These are phyloP conservation scores for Lordiphosa collinella DNA, from an alignment of 1,140 invertebrate genomes.

Conservation along the genomic window DNA sequence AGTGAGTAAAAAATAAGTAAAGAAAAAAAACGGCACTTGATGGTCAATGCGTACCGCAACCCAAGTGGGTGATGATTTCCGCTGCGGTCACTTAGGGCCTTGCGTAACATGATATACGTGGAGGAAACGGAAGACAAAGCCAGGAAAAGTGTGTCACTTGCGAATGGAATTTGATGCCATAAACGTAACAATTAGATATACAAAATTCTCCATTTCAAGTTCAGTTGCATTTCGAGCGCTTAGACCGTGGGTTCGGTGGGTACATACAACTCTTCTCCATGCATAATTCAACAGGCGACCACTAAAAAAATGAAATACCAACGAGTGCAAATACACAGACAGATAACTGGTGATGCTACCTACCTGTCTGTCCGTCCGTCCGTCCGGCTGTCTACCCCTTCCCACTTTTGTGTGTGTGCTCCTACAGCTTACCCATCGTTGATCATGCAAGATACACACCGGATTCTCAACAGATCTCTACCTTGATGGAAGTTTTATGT, in stretches of 20 bases:
- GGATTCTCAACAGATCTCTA: constrained; percentile 59
- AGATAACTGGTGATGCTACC: constrained; percentile 33
- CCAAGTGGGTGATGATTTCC: constrained; percentile 61
- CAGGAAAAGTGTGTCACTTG: constrained; percentile 69
- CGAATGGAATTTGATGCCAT: constrained; percentile 74
- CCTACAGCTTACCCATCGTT: constrained; percentile 51
- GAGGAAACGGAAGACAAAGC: constrained; percentile 29
- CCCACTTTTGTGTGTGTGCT: constrained; percentile 3
- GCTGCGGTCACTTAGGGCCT: constrained; percentile 34
- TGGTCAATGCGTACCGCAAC: constrained; percentile 10
- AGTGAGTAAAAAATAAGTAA: constrained; percentile 31
- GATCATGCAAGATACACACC: constrained; percentile 61
- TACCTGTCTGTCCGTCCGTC: no score
- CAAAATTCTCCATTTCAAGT: constrained; percentile 42
- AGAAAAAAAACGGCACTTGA: constrained; percentile 1
- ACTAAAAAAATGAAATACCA: constrained; percentile 37
- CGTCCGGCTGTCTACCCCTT: constrained; percentile 34
- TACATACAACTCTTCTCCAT: constrained; percentile 27
- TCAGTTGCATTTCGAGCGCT: constrained; percentile 52
- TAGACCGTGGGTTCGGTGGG: constrained; percentile 37
- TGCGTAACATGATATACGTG: constrained; percentile 62
- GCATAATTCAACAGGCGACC: constrained; percentile 63
- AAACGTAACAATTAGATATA: constrained; percentile 55
- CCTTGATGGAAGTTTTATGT: neutral
- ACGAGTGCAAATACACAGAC: constrained; percentile 61